Percentiles rank a stretch among this genome's conserved stretches.
Conservation (phyloP, 2,113 vertebrate species). For the Spea bombifrons region DNA sequence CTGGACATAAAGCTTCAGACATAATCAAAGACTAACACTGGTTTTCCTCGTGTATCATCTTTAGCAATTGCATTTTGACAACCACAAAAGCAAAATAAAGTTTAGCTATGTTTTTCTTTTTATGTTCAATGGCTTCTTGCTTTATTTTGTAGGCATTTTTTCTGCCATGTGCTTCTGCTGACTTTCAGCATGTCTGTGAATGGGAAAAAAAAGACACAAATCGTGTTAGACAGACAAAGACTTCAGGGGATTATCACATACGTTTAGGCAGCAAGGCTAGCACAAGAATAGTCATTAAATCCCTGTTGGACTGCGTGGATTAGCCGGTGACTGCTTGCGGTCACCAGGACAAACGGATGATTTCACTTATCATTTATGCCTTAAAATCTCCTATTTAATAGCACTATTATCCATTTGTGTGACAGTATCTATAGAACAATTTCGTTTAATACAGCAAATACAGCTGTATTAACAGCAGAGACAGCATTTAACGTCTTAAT, state of each 20-base stretch:
- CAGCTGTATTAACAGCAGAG: no score
- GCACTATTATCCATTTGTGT: not conserved
- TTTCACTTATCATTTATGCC: not conserved
- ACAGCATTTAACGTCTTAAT: no score
- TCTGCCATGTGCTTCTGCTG: conserved; percentile 99
- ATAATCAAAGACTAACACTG: conserved; percentile 83
- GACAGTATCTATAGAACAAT: no score
- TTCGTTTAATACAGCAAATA: no score
- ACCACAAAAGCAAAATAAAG: conserved; percentile 80
- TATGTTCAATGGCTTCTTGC: conserved; percentile 51
- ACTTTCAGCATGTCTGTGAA: conserved; percentile 89
- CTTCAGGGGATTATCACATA: not conserved
- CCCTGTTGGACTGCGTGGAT: not conserved
- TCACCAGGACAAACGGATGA: not conserved
- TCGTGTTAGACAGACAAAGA: not conserved
- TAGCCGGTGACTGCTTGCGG: no score
- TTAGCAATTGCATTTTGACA: conserved; percentile 67
- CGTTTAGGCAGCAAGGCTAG: not conserved
- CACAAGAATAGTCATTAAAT: not conserved
- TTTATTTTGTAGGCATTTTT: conserved; percentile 91
- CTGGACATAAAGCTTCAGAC: conserved; percentile 90
- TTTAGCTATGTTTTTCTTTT: conserved; percentile 56
- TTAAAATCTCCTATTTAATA: not conserved
- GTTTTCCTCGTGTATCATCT: conserved; percentile 65
- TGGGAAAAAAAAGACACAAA: conserved; percentile 9